Percentiles rank a stretch among this genome's conserved stretches.
Conservation (phyloP, 2,113 vertebrate species). For the Rhinolophus ferrumequinum region DNA sequence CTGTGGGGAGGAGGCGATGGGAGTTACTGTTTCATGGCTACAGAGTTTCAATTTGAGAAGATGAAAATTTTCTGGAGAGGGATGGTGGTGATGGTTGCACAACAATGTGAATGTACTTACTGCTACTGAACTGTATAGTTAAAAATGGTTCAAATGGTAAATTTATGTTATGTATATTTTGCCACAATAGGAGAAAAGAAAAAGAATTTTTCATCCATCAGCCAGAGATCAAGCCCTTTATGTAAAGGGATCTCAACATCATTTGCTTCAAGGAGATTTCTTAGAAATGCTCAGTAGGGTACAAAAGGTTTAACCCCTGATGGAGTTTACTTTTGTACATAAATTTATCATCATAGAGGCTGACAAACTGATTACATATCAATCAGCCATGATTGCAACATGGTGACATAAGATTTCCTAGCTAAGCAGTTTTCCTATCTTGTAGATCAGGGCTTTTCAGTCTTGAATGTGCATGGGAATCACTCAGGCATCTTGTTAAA, state of each 20-base stretch:
- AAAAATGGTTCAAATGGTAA: background rate
- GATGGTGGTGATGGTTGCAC: background rate
- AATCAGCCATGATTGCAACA: constrained; percentile 23
- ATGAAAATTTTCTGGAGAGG: background rate
- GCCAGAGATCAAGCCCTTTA: background rate
- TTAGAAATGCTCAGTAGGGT: constrained; percentile 24
- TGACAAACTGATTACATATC: constrained; percentile 39
- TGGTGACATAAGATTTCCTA: background rate
- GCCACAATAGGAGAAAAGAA: background rate
- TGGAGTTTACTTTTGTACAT: constrained; percentile 47
- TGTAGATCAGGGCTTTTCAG: constrained; percentile 32
- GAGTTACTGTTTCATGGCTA: background rate
- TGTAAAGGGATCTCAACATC: background rate
- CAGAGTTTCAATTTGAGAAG: background rate
- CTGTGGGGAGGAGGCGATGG: accelerated
- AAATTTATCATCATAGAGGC: constrained; percentile 4
- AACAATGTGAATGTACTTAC: background rate
- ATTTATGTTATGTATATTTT: background rate
- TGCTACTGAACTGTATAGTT: background rate
- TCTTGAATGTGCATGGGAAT: background rate
- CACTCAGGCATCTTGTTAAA: background rate
- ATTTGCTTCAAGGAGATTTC: background rate
- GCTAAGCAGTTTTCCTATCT: constrained; percentile 21
- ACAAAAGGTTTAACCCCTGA: constrained; percentile 14
- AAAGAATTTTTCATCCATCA: background rate